Base-by-base conservation (phyloP, 1,140 invertebrate species). In the Microplitis demolitor region DNA sequence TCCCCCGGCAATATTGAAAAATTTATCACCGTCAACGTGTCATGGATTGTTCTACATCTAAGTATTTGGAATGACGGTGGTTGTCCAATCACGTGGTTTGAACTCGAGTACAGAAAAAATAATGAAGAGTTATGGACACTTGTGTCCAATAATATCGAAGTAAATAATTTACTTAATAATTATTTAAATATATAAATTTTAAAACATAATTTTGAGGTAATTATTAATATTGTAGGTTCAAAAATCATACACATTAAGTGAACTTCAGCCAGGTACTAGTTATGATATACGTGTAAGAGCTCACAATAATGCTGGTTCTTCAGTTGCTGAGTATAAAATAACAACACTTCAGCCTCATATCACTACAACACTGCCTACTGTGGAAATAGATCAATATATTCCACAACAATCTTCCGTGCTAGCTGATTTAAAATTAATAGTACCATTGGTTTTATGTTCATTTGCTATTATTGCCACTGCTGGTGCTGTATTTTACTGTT, bases 251-350 rank as follows among this genome's bases (percentile, higher is more conserved):
- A 94, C 93, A 70, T 90, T 96, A 53, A 88, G 91, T 45, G 95
- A 96, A 71, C 87, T 98, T 11, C 90, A 91, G 45, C 92, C 96
- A 0, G 94, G 92, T n/a, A 95, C 94, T 0, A 93, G 93, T 79
- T 98, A 98, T 84, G 92, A 94, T 75, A 89, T 98, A 37, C 91
- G 92, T 73, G 93, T 98, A 62, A 95, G 93, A 0, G 96, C 96
- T 0, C 92, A 95, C 84, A 98, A 97, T 84, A 96, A 97, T 83
- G 96, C 96, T 0, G 97, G 97, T 0, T 94, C 93, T 60, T 95
- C 94, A 0, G 91, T 93, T 53, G 93, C 93, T 0, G 88, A 95
- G n/a, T 97, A 97, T 81, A 94, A 95, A 85, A 94, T 95, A 83
- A 93, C 93, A 37, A 96, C 94, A 3, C 89, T 94, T 54, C 93